A percentile compares a stretch with the other conserved stretches of the same genome.
Evolutionary conservation across 2,888 invertebrate species (phyloP).

Genomic region (Euphydryas editha): DNA sequence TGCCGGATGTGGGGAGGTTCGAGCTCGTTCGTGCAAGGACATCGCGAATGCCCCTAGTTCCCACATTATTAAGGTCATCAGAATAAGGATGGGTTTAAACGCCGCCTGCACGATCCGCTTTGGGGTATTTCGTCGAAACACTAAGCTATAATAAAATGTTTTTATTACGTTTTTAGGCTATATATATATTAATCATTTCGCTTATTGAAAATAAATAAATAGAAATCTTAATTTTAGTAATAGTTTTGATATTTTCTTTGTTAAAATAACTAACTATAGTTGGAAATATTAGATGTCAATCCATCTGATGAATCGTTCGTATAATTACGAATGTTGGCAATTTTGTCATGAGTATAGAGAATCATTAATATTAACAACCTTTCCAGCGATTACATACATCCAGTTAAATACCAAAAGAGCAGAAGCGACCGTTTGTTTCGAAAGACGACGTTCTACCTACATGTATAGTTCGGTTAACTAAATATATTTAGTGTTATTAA

Average conservation of each 20-base stretch:
- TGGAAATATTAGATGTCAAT: constrained; percentile 1
- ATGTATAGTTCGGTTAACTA: not conserved
- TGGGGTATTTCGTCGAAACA: constrained; percentile 27
- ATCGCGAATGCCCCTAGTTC: constrained; percentile 56
- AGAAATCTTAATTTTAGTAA: not conserved
- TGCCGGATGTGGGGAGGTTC: constrained; percentile 65
- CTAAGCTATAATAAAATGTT: constrained; percentile 10
- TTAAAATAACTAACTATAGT: not conserved
- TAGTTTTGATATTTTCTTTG: not conserved
- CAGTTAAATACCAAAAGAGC: constrained; percentile 61
- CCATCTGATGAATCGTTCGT: constrained; percentile 2
- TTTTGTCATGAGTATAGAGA: constrained; percentile 45
- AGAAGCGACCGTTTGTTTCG: constrained; percentile 60
- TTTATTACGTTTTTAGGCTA: not conserved
- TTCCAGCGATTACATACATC: constrained; percentile 64
- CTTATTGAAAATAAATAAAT: too few relatives aligned
- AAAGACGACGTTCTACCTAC: constrained; percentile 45
- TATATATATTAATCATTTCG: not conserved
- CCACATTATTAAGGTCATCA: constrained; percentile 59
- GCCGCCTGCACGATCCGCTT: constrained; percentile 43
- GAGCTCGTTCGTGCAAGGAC: constrained; percentile 63
- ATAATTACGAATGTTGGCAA: constrained; percentile 3
- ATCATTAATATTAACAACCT: constrained; percentile 60
- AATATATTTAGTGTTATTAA: not conserved
- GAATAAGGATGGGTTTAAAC: constrained; percentile 45